Evolutionary conservation across 1,140 invertebrate species (phyloP).

Genomic region (Tyrophagus putrescentiae): DNA sequence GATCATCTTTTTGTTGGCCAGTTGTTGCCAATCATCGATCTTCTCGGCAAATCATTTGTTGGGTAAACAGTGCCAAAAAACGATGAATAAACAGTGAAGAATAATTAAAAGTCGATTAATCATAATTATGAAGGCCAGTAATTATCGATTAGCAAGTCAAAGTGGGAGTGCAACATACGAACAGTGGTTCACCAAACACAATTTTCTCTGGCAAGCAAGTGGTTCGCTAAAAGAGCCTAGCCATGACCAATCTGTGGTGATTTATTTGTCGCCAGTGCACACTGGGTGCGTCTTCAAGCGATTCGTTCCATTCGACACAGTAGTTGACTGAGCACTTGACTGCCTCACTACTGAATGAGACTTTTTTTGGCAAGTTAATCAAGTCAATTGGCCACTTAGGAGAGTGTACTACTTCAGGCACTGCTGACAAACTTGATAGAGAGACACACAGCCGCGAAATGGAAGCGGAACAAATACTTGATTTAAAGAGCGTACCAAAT

Average conservation of each 20-base stretch:
- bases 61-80: background rate
- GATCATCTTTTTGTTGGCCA: too few relatives aligned
- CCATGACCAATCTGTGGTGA: background rate
- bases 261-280: slow-evolving; percentile 8
- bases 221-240: too few relatives aligned
- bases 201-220: background rate
- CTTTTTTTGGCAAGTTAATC: background rate
- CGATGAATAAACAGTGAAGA: background rate
- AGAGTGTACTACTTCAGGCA: too few relatives aligned
- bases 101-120: slow-evolving; percentile 13
- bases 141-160: background rate
- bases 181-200: background rate
- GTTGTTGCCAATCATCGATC: too few relatives aligned
- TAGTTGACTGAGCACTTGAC: background rate
- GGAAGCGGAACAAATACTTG: slow-evolving; percentile 13
- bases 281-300: slow-evolving; percentile 9
- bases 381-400: slow-evolving; percentile 11
- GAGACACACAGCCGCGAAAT: background rate
- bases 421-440: too few relatives aligned
- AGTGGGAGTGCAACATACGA: background rate
- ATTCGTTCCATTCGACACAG: background rate
- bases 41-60: background rate
- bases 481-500: background rate
- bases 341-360: background rate
- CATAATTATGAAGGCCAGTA: background rate